Evolutionary conservation across 2,797 vertebrate genomes (phyloP), one percentile per base, ranked within the genome.

Genomic region (Esox masquinongy): DNA sequence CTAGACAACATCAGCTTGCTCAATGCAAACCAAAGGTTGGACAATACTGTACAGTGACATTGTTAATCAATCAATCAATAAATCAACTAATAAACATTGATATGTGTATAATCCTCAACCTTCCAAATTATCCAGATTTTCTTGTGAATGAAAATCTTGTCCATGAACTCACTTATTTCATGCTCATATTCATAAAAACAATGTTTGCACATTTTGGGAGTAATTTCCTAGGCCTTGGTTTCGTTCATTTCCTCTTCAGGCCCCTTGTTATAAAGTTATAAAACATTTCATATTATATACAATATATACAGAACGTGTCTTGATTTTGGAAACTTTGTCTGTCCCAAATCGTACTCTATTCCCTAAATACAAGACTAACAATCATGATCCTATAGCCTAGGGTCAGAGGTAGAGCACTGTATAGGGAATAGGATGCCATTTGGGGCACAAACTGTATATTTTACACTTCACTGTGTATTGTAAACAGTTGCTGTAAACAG

Each of bases 401-500:
- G 1, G 17, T 56, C n/a, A 24, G 22, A 22, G 8, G 3, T 59
- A 59, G 2, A 11, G 9, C 8, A 24, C 56, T 24, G 17, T 11
- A 61, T 3, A 61, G 56, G 56, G 22, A 61, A 26, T 24, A 22
- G 22, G 22, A 24, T 61, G 56, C 3, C 0, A 61, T 61, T 61
- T 61, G 56, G 4, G 56, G 24, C 22, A 34, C 73, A 22, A 51
- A 4, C 72, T 16, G 79, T 74, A 14, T 56, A 2, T 34, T 68
- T 47, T 64, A 72, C 39, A 71, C 26, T 77, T 88, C 78, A 84
- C 83, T 85, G 31, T 29, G 16, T 12, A 86, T 85, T 90, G 90
- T 92, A 91, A 92, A 92, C 89, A 89, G 39, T 87, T 88, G 61
- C 80, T 85, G 88, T 91, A 90, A 91, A 91, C 88, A 87, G 78